These are phyloP conservation scores for Ceratothoa steindachneri DNA, from an alignment of 2,888 invertebrate species.

Conservation along the genomic window DNA sequence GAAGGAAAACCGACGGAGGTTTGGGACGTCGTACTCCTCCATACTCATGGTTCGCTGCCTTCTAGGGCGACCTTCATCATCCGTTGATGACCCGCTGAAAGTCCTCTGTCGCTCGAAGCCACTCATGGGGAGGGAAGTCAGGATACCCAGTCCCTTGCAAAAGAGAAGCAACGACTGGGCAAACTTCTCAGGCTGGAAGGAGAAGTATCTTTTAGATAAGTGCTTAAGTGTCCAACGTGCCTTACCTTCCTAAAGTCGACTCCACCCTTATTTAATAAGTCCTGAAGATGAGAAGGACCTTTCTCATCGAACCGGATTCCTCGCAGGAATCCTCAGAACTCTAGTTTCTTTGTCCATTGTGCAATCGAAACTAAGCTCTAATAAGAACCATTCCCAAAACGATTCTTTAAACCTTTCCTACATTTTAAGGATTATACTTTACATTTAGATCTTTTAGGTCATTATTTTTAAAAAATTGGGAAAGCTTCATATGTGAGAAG, in stretches of 20 bases:
- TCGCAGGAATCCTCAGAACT: too few species aligned
- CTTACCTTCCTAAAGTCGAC: too few species aligned
- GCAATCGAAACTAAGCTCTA: too few species aligned
- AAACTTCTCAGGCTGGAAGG: slow-evolving; percentile 73
- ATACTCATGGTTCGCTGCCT: slow-evolving; percentile 67
- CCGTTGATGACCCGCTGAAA: slow-evolving; percentile 58
- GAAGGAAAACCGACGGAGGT: slow-evolving; percentile 69
- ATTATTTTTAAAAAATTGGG: too few species aligned
- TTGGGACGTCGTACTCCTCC: slow-evolving; percentile 78
- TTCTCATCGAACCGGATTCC: not conserved
- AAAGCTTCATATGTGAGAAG: too few species aligned
- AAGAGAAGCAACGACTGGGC: slow-evolving; percentile 80
- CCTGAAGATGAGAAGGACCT: not conserved
- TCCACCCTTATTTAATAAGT: too few species aligned
- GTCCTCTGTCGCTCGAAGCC: slow-evolving; percentile 70
- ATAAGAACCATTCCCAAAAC: too few species aligned
- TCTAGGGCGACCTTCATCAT: slow-evolving; percentile 56
- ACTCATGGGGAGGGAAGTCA: slow-evolving; percentile 75
- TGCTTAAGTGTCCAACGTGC: too few species aligned
- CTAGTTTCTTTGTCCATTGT: too few species aligned
- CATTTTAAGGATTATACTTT: too few species aligned
- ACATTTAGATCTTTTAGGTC: too few species aligned
- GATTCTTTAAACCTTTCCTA: too few species aligned
- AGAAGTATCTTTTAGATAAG: slow-evolving; percentile 39
- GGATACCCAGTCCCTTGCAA: slow-evolving; percentile 79